phyloP scores from a whole-genome alignment of 2,113 vertebrate genomes.

The Forbesichthys papilliferus region DNA sequence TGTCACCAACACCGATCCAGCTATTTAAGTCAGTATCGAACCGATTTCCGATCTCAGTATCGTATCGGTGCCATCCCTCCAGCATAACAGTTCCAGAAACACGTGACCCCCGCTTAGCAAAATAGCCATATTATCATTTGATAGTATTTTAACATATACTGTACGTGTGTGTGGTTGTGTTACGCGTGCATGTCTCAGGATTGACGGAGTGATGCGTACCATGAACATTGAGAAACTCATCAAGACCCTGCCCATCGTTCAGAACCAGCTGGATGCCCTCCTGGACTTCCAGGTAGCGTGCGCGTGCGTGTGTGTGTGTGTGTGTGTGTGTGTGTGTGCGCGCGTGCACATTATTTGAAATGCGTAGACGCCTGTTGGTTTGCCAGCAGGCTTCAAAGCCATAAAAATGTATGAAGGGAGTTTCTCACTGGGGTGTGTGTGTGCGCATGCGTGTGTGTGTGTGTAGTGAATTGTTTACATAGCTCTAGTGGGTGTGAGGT shows the following conservation, averaged over 20 bases:
- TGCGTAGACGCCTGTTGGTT: conserved; percentile 40
- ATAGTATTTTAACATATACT: too few species aligned
- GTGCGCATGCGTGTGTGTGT: background rate
- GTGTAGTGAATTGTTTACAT: too few species aligned
- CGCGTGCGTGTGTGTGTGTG: background rate
- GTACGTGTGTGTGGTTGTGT: conserved; percentile 18
- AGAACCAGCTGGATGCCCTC: conserved; percentile 93
- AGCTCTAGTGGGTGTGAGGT: background rate
- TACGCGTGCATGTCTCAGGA: conserved; percentile 67
- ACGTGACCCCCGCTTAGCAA: too few species aligned
- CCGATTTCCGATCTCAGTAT: too few species aligned
- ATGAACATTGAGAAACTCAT: conserved; percentile 92
- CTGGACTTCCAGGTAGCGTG: conserved; percentile 89
- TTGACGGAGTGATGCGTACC: conserved; percentile 90
- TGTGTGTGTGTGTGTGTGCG: background rate
- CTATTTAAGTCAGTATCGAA: too few species aligned
- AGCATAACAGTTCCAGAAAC: too few species aligned
- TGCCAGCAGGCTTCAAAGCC: conserved; percentile 43
- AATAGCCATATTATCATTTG: too few species aligned
- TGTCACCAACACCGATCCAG: too few species aligned
- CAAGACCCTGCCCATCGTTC: conserved; percentile 92
- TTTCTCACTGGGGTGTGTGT: background rate
- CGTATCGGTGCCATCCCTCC: too few species aligned
- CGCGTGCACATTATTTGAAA: conserved; percentile 22
- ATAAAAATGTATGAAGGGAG: too few species aligned